Percentiles rank a stretch among this genome's conserved stretches.
Evolutionary conservation across 1,140 invertebrate genomes (phyloP).

Genomic region (Hylyphantes graminicola): DNA sequence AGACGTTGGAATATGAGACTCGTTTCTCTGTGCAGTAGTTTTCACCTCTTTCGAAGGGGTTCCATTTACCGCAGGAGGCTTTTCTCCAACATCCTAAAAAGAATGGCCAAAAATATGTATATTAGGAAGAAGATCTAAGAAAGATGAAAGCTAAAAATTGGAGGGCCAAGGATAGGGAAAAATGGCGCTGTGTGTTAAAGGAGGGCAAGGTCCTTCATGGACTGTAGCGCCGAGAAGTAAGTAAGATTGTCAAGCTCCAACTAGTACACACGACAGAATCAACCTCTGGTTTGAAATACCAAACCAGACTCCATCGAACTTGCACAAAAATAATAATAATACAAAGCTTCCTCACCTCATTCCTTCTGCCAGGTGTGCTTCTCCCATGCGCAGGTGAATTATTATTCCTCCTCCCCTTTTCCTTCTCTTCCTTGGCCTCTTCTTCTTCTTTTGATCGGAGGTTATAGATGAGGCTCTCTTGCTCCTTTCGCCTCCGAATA

Average conservation of each 20-base stretch:
- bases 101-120: background rate
- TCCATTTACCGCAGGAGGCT: slow-evolving; percentile 37
- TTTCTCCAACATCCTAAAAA: slow-evolving; percentile 33
- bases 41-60: background rate
- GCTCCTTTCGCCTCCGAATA: slow-evolving; percentile 69
- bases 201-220: too few species aligned
- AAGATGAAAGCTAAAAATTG: too few species aligned
- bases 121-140: too few species aligned
- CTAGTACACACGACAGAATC: too few species aligned
- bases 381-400: background rate
- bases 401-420: background rate
- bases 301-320: too few species aligned
- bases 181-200: too few species aligned
- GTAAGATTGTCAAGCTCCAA: too few species aligned
- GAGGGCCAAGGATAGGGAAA: too few species aligned
- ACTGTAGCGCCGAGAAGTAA: too few species aligned
- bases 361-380: background rate
- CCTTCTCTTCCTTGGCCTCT: slow-evolving; percentile 40
- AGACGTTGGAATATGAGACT: slow-evolving; percentile 23
- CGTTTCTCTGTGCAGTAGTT: background rate
- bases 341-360: background rate
- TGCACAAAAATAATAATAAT: too few species aligned
- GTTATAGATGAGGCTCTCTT: slow-evolving; percentile 67
- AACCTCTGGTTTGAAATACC: too few species aligned
- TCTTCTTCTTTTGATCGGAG: slow-evolving; percentile 64